Conservation (phyloP, 2,888 invertebrate genomes). For the Latheticus oryzae region DNA sequence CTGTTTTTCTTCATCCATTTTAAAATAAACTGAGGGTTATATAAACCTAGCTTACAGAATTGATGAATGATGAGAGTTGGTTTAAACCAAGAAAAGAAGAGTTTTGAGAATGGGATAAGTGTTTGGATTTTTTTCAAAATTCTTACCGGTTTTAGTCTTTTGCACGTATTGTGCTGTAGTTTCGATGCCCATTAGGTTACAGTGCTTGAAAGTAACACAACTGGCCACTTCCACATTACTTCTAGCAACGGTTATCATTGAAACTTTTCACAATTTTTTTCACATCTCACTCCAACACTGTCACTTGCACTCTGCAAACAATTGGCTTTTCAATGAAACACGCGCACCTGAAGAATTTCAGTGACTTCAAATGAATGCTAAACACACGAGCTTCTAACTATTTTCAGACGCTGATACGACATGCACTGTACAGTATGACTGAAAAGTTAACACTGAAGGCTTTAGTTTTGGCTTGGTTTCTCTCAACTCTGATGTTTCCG, state of each 20-base stretch:
- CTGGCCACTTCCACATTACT: constrained; percentile 56
- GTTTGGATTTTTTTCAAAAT: too few species aligned
- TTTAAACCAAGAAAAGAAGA: too few species aligned
- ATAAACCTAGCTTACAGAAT: constrained; percentile 15
- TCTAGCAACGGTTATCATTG: constrained; percentile 57
- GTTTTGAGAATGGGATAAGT: too few species aligned
- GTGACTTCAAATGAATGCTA: constrained; percentile 27
- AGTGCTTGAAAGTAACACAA: constrained; percentile 50
- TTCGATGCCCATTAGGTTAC: constrained; percentile 55
- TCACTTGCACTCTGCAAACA: too few species aligned
- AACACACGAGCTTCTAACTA: constrained; percentile 48
- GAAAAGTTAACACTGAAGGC: constrained; percentile 59
- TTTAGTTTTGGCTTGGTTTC: constrained; percentile 41
- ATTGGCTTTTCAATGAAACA: too few species aligned
- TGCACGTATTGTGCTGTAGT: constrained; percentile 49
- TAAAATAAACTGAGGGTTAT: constrained; percentile 21
- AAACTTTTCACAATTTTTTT: constrained; percentile 44
- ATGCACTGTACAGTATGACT: constrained; percentile 52
- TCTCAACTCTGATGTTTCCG: constrained; percentile 42
- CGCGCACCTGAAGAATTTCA: constrained; percentile 26
- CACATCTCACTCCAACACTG: constrained; percentile 20
- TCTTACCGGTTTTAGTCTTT: constrained; percentile 54
- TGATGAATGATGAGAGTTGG: constrained; percentile 22
- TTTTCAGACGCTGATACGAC: constrained; percentile 53
- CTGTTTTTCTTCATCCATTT: constrained; percentile 27